Evolutionary conservation across 2,113 vertebrate species (phyloP), one percentile per base, ranked within the genome.

Genomic region (Sander lucioperca): DNA sequence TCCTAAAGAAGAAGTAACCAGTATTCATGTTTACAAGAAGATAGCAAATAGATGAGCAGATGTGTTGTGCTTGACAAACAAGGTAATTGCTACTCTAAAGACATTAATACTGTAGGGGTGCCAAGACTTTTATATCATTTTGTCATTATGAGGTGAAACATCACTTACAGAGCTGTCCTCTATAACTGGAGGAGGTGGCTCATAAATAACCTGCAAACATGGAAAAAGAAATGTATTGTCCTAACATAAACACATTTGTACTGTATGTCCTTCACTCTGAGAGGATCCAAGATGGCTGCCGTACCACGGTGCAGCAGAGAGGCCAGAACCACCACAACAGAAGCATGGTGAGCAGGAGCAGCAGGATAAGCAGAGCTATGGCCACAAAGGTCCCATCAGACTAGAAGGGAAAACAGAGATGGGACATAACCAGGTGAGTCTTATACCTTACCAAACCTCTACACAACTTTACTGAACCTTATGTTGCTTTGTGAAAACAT

Each of bases 261-360:
- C n/a, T 39, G 23, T 7, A 36, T 82, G 73, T 57, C 58, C 36
- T 16, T 56, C 48, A 19, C 4, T 16, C 10, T 14, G 25, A 51
- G 5, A 62, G 13, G 39, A 71, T 74, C 59, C 56, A 45, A 56
- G n/a, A 57, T 58, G 63, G 57, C 16, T 13, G 63, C 93, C 97
- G 93, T 94, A 99, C 98, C 97, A 99, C 97, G 0, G 98, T 99
- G 93, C 98, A 99, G 93, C 98, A 99, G 15, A 99, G 97, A 2
- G 98, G 98, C 98, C 98, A 99, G 94, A 99, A 99, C 98, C 98
- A 99, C 98, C 98, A 99, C 50, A 99, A 95, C 33, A 99, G 94
- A 2, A 86, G 95, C 85, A 98, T n/a, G 0, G 94, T 95, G 91
- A 99, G 90, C 62, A 99, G 94, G 3, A 99, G 94, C 88, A 99